Evolutionary conservation across 2,888 invertebrate species (phyloP).

Genomic region (Dicyrtomina minuta): DNA sequence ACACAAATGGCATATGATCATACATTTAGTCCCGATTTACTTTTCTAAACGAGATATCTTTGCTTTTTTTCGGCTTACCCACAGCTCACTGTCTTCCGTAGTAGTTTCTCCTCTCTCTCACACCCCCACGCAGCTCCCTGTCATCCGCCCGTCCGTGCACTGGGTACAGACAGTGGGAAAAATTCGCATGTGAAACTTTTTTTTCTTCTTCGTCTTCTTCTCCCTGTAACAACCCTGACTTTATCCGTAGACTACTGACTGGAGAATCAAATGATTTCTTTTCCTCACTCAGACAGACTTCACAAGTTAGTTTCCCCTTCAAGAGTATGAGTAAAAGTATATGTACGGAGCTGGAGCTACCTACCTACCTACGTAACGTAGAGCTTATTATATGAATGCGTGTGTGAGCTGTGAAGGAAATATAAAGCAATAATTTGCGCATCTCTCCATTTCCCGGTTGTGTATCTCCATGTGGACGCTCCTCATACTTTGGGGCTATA

Average conservation of each 20-base stretch:
- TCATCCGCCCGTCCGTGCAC: neutral
- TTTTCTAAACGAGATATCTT: too few species aligned
- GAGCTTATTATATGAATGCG: too few species aligned
- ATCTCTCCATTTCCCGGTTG: slow-evolving; percentile 1
- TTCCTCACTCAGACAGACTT: neutral
- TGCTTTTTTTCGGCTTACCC: too few species aligned
- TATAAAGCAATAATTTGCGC: slow-evolving; percentile 16
- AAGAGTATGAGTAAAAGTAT: neutral
- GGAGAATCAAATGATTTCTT: slow-evolving; percentile 9
- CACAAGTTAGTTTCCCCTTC: neutral
- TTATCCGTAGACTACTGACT: too few species aligned
- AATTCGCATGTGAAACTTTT: slow-evolving; percentile 2
- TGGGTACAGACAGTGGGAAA: slow-evolving; percentile 1
- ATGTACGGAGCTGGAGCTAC: too few species aligned
- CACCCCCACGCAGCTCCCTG: neutral
- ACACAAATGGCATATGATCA: slow-evolving; percentile 12
- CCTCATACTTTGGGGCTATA: too few species aligned
- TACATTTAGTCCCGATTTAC: too few species aligned
- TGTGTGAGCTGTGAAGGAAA: neutral
- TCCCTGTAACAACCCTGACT: too few species aligned
- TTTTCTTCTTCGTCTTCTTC: too few species aligned
- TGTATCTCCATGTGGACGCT: too few species aligned
- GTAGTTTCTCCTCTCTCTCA: too few species aligned
- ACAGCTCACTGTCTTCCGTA: neutral
- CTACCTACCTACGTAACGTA: too few species aligned